Evolutionary conservation across 2,888 invertebrate genomes (phyloP).

Genomic region (Athalia cordata): DNA sequence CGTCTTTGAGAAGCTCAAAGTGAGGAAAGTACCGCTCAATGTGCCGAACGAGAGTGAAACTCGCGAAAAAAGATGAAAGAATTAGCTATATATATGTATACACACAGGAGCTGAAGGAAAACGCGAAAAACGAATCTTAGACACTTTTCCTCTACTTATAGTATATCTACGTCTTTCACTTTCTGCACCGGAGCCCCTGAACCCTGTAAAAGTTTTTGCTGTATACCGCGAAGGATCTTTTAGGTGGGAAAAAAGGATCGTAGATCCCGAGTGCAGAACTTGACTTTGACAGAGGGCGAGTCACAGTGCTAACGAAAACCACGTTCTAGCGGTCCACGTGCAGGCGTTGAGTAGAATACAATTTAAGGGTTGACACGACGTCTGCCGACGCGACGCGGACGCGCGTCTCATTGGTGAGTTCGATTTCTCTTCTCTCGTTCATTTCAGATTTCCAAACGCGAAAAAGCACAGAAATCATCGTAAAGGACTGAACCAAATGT

Average conservation of each 20-base stretch:
- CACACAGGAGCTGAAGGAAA: too few relatives aligned
- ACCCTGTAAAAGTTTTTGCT: not conserved
- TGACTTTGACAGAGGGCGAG: constrained; percentile 38
- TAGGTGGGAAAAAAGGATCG: not conserved
- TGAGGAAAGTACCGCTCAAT: constrained; percentile 13
- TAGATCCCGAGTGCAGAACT: constrained; percentile 23
- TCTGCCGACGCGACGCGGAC: not conserved
- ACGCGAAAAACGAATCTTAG: too few relatives aligned
- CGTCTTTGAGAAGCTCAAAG: constrained; percentile 26
- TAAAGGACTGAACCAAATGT: too few relatives aligned
- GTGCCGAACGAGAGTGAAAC: not conserved
- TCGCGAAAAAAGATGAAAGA: constrained; percentile 26
- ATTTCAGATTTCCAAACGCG: too few relatives aligned
- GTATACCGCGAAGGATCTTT: not conserved
- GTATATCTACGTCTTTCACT: too few relatives aligned
- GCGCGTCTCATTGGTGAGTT: too few relatives aligned
- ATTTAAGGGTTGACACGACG: not conserved
- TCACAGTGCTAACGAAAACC: constrained; percentile 8
- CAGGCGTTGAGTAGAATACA: constrained; percentile 1
- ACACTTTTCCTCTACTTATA: too few relatives aligned
- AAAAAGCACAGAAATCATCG: too few relatives aligned
- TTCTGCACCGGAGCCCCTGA: too few relatives aligned
- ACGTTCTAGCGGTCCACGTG: not conserved
- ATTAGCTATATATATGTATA: not conserved
- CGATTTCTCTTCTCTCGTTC: too few relatives aligned